Percentiles rank a stretch among this genome's conserved stretches.
These are phyloP conservation scores for Hydractinia echinata DNA, from an alignment of 30 jellyfish, hydroid and myxozoan genomes.

Conservation along the genomic window DNA sequence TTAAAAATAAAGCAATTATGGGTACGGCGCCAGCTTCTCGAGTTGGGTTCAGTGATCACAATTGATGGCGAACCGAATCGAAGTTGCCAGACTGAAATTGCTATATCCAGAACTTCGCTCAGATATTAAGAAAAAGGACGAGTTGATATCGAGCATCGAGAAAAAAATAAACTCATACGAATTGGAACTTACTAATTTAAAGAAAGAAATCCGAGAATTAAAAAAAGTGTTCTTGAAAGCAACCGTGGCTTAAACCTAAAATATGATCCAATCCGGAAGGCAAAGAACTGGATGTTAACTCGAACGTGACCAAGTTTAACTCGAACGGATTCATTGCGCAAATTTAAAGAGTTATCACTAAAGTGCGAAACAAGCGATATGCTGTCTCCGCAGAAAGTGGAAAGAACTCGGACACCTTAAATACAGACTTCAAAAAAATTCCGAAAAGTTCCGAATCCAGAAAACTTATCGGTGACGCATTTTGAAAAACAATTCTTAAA, in stretches of 20 bases:
- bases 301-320: slow-evolving; percentile 25
- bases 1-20: slow-evolving; percentile 25
- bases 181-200: slow-evolving; percentile 47
- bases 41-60: slow-evolving; percentile 19
- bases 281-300: slow-evolving; percentile 19
- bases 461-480: slow-evolving; percentile 60
- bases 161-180: slow-evolving; percentile 40
- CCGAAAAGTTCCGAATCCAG: slow-evolving; percentile 67
- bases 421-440: slow-evolving; percentile 47
- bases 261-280: slow-evolving; percentile 36
- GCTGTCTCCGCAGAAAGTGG: slow-evolving; percentile 96
- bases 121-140: slow-evolving; percentile 52
- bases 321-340: slow-evolving; percentile 52
- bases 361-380: slow-evolving; percentile 63
- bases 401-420: slow-evolving; percentile 45
- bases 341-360: slow-evolving; percentile 53
- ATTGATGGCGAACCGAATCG: slow-evolving; percentile 71
- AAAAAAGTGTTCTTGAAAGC: slow-evolving; percentile 72
- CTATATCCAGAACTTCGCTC: slow-evolving; percentile 56
- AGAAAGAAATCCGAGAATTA: slow-evolving; percentile 67
- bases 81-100: slow-evolving; percentile 35
- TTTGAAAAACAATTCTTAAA: slow-evolving; percentile 54
- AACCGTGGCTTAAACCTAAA: slow-evolving; percentile 31
- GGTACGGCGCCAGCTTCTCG: slow-evolving; percentile 89
- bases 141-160: slow-evolving; percentile 39